Evolutionary conservation across 2,888 invertebrate genomes (phyloP), one percentile per base, ranked within the genome.

Genomic region (Epsilonema sp.): DNA sequence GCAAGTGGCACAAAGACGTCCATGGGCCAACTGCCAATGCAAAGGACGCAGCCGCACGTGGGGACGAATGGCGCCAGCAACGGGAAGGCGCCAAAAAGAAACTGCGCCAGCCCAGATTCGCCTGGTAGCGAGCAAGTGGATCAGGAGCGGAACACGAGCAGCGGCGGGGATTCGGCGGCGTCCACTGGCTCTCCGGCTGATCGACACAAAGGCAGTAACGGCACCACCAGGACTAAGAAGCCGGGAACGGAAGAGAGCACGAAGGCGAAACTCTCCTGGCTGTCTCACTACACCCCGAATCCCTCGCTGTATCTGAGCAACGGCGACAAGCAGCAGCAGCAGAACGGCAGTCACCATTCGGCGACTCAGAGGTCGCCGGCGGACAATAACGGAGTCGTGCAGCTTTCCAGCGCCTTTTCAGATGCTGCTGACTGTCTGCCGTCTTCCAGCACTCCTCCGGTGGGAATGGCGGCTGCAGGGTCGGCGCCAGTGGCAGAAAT

Each of bases 21-120:
- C 11, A 31, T 16, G 8, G 11, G 16, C 11, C 31, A 31, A 16
- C 16, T 31, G 31, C 16, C 31, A 16, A 8, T 8, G 11, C 31
- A 31, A 16, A 8, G 31, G 31, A 16, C 8, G 8, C 31, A 31
- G 31, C 31, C 31, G 8, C 11, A 8, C 31, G 16, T 31, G 8
- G 31, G 11, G 8, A 16, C 31, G 8, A n/a, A n/a, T n/a, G n/a
- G n/a, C n/a, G 31, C 31, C 11, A 16, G 11, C 31, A 31, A 31
- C 16, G 8, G 8, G 8, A 8, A 31, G 31, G 31, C 31, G 31
- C 39, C 20, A 8, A 39, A 39, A n/a, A 20, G 25, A 25, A 37
- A 39, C n/a, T 26, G 41, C 26, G n/a, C 39, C 19, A 38, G 41
- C 3, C 46, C 46, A n/a, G 46, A 46, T 19, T 46, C 40, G 19